These are phyloP conservation scores for Melanotaenia nigrans DNA, from an alignment of 2,797 vertebrate genomes.

Conservation along the genomic window DNA sequence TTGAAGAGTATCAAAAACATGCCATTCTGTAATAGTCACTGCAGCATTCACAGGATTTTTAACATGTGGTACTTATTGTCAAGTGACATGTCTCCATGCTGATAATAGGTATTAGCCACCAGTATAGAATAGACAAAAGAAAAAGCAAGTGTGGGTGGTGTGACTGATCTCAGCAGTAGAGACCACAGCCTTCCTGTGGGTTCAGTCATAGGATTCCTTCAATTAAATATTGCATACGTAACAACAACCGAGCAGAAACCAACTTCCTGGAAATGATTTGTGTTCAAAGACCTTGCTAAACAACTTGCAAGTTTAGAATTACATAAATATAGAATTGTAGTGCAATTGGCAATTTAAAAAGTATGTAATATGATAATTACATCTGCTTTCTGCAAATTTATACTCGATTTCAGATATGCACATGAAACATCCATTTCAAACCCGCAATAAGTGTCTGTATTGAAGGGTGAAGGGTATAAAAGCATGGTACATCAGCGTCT, in stretches of 20 bases:
- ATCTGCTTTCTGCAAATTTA: too few relatives aligned
- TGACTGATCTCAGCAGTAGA: neutral
- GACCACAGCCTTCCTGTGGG: conserved; percentile 22
- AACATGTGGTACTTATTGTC: neutral
- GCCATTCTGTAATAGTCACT: neutral
- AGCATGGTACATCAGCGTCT: too few relatives aligned
- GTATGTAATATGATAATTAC: too few relatives aligned
- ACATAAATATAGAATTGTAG: neutral
- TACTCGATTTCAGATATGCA: too few relatives aligned
- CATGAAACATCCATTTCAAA: too few relatives aligned
- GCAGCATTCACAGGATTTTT: conserved; percentile 19
- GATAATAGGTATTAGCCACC: neutral
- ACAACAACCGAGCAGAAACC: neutral
- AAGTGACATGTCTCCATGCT: conserved; percentile 2
- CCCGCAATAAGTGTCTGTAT: too few relatives aligned
- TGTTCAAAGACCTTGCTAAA: neutral
- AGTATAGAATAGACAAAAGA: neutral
- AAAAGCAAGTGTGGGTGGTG: neutral
- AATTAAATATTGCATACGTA: conserved; percentile 9
- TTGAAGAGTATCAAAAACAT: too few relatives aligned
- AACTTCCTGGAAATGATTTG: conserved; percentile 6
- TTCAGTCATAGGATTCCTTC: conserved; percentile 1
- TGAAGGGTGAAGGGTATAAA: too few relatives aligned
- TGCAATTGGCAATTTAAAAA: too few relatives aligned
- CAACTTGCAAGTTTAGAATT: neutral